Evolutionary conservation across 2,113 vertebrate genomes (phyloP).

Genomic region (Oreotrochilus melanogaster): DNA sequence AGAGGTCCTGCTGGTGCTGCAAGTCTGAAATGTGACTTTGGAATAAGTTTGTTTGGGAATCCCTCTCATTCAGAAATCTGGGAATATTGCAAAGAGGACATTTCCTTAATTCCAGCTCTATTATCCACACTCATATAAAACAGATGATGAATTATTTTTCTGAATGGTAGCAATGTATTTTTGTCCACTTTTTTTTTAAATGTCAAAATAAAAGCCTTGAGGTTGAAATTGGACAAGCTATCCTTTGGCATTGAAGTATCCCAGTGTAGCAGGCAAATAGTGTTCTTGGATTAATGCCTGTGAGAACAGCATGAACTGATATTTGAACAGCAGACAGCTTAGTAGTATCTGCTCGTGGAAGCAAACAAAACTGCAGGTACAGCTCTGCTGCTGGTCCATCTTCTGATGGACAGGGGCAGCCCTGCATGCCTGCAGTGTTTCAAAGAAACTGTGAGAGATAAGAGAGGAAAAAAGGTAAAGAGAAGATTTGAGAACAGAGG

Average conservation of each 20-base stretch:
- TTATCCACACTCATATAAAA: background rate
- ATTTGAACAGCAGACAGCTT: background rate
- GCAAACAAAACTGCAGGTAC: background rate
- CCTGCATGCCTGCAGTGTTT: background rate
- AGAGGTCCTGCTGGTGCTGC: background rate
- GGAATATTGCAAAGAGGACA: background rate
- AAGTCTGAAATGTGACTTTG: conserved; percentile 7
- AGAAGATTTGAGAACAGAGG: background rate
- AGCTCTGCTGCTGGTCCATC: background rate
- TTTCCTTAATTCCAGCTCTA: conserved; percentile 36
- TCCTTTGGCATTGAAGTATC: background rate
- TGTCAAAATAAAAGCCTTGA: conserved; percentile 37
- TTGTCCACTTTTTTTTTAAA: background rate
- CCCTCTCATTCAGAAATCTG: conserved; percentile 17
- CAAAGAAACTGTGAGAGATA: background rate
- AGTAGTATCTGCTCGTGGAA: background rate
- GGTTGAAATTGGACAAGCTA: background rate
- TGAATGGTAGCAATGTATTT: conserved; percentile 26
- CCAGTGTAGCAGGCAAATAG: background rate
- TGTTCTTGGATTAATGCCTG: conserved; percentile 10
- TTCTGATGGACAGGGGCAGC: background rate
- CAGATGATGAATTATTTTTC: conserved; percentile 52
- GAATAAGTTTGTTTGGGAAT: conserved; percentile 19
- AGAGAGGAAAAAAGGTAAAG: background rate
- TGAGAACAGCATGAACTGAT: background rate